phyloP scores from a whole-genome alignment of 2,888 invertebrate species.

The Rhyacophila evoluta region DNA sequence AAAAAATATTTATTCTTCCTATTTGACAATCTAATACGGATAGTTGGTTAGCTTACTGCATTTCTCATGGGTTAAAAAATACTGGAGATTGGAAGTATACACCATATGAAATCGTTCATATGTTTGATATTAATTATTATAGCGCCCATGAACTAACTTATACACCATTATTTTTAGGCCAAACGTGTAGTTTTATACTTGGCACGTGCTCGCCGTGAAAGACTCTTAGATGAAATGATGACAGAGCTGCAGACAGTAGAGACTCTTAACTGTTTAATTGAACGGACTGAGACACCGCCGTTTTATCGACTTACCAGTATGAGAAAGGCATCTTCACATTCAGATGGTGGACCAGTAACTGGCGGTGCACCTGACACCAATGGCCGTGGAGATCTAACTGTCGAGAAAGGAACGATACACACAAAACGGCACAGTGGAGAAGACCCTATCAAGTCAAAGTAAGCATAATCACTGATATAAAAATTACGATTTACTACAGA shows the following conservation, averaged over 20 bases:
- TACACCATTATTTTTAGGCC: conserved; percentile 77
- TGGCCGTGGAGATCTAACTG: conserved; percentile 72
- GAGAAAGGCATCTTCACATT: conserved; percentile 90
- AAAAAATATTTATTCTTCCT: too few relatives aligned
- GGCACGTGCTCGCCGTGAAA: conserved; percentile 91
- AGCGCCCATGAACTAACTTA: too few relatives aligned
- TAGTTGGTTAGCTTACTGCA: too few relatives aligned
- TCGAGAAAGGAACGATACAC: conserved; percentile 96
- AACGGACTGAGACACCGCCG: conserved; percentile 97
- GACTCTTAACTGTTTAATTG: conserved; percentile 94
- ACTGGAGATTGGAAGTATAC: too few relatives aligned
- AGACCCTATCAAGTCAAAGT: conserved; percentile 85
- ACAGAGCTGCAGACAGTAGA: conserved; percentile 97
- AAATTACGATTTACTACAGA: too few relatives aligned
- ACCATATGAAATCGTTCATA: too few relatives aligned
- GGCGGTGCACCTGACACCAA: conserved; percentile 63
- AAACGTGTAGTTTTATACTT: conserved; percentile 95
- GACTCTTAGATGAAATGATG: conserved; percentile 97
- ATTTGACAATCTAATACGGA: too few relatives aligned
- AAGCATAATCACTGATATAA: conserved; percentile 54
- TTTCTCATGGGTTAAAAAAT: too few relatives aligned
- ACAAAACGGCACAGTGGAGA: conserved; percentile 94
- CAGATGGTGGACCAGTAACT: conserved; percentile 70
- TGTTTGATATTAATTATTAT: too few relatives aligned
- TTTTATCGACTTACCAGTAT: conserved; percentile 95